Base-by-base conservation (phyloP, 1,140 invertebrate species). In the Euwallacea fornicatus region DNA sequence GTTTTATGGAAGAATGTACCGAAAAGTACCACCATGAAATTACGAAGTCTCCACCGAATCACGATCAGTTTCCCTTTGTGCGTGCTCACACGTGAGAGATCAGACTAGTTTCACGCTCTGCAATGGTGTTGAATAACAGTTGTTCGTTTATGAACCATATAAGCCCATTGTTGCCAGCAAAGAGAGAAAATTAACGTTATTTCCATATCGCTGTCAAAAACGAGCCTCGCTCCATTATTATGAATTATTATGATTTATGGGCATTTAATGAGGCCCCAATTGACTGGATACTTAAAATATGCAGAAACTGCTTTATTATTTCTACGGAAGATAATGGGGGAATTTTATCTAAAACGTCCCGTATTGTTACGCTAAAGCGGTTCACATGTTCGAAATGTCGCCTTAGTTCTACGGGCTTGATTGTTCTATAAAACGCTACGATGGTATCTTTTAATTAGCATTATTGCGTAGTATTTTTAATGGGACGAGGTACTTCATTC, bases 301-400 rank as follows among this genome's bases (percentile, higher is more conserved):
- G 50, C 50, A 65, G 15, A 53, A 54, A n/a, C 47, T 42, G 16
- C 63, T 47, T 46, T 46, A 13, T 44, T 53, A 65, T 53, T 53
- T 65, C 47, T 46, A 53, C 10, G 16, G 8, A 53, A 42, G 50
- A 54, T 66, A 66, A 44, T 66, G n/a, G 53, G 46, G 64, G 21
- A 69, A 50, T 61, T 62, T 69, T 61, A 69, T 69, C 66, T 69
- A 61, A 69, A 69, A 62, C 58, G 66, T 33, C 58, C 66, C 16
- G 58, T 62, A 61, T 69, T 69, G 66, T 69, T 69, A 13, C 11
- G 43, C 43, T 58, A 69, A 61, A 69, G 61, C 44, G 66, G 66
- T 69, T 69, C 66, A 43, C 66, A 69, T 59, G 58, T 50, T 69
- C 60, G 6, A 60, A 50, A 61, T 69, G 66, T 69, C 66, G 66